Conservation (phyloP, 2,113 vertebrate genomes). For the Ochotona curzoniae region DNA sequence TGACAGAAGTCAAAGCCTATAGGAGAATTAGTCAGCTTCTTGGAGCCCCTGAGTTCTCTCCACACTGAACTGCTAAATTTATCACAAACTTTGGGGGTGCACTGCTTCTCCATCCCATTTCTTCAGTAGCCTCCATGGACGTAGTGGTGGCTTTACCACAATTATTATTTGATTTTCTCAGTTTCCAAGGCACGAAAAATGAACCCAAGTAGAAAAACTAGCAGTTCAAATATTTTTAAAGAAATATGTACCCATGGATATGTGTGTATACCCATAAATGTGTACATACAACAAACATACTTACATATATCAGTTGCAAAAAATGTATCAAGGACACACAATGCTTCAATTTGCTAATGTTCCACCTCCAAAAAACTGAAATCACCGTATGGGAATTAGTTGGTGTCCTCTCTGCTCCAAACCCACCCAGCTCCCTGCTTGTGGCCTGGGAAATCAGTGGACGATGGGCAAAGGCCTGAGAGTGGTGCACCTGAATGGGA, state of each 20-base stretch:
- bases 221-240: constrained; percentile 43
- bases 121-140: neutral
- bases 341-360: too few relatives aligned
- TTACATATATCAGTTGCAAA: constrained; percentile 16
- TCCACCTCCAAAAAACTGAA: too few relatives aligned
- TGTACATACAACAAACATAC: neutral
- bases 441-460: too few relatives aligned
- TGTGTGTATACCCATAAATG: neutral
- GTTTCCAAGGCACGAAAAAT: neutral
- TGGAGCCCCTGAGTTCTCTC: neutral
- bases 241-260: constrained; percentile 27
- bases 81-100: neutral
- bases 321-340: too few relatives aligned
- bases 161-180: constrained; percentile 46
- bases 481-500: too few relatives aligned
- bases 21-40: constrained; percentile 16
- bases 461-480: too few relatives aligned
- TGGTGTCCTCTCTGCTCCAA: too few relatives aligned
- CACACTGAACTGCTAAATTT: neutral
- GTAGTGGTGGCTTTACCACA: neutral
- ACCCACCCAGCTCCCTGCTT: too few relatives aligned
- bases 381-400: too few relatives aligned
- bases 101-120: neutral
- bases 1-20: constrained; percentile 27
- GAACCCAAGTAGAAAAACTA: constrained; percentile 23